phyloP scores from a whole-genome alignment of 2,113 vertebrate species.

The Empidonax alnorum region DNA sequence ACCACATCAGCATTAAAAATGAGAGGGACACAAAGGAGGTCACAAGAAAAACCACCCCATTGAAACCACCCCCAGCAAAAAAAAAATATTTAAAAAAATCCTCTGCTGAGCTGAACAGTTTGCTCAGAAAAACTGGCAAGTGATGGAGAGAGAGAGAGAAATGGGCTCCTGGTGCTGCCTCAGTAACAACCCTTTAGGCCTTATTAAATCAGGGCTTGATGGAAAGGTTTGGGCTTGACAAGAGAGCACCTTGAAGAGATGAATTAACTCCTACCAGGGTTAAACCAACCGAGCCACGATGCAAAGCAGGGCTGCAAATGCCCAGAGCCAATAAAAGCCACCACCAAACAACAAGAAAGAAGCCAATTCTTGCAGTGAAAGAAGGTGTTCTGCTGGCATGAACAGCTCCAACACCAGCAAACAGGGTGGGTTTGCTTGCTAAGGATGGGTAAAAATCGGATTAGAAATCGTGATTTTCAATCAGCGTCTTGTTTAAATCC shows the following conservation, averaged over 20 bases:
- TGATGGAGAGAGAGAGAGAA: neutral
- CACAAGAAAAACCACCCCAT: neutral
- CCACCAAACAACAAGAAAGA: neutral
- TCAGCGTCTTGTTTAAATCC: neutral
- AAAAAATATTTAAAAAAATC: neutral
- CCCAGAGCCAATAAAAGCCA: neutral
- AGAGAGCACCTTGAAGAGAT: neutral
- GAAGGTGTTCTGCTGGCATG: accelerated
- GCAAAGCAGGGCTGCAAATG: neutral
- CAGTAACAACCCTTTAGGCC: neutral
- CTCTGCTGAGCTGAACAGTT: neutral
- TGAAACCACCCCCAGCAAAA: neutral
- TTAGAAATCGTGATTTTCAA: neutral
- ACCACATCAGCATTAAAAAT: neutral
- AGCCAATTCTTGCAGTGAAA: neutral
- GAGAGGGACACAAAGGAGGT: neutral
- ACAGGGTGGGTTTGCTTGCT: accelerated
- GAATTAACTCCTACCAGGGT: neutral
- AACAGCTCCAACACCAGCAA: too few relatives aligned
- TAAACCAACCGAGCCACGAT: neutral
- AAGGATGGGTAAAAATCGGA: neutral
- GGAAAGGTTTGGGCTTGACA: neutral
- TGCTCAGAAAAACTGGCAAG: neutral
- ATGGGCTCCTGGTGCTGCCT: constrained; percentile 1
- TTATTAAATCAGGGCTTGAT: constrained; percentile 25